phyloP scores from a whole-genome alignment of 2,113 vertebrate species.

The Antechinus stuartii region DNA sequence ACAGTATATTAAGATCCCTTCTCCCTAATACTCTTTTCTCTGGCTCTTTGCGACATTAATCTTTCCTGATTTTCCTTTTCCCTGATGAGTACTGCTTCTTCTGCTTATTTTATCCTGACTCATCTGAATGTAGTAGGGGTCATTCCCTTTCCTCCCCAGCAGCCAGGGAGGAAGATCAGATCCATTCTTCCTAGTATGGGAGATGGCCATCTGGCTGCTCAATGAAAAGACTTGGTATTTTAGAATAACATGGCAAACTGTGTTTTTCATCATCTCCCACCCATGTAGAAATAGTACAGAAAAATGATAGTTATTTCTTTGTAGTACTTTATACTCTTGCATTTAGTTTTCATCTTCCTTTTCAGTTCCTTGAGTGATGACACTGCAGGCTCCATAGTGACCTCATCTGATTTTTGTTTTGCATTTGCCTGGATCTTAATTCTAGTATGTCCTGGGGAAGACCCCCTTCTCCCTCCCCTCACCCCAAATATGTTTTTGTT shows the following conservation, averaged over 20 bases:
- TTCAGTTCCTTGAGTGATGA: not conserved
- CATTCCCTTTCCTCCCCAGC: not conserved
- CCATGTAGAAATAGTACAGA: not conserved
- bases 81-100: not conserved
- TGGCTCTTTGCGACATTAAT: not conserved
- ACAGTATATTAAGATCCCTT: not conserved
- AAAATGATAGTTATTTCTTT: not conserved
- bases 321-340: not conserved
- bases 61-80: not conserved
- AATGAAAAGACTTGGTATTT: not conserved
- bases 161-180: not conserved
- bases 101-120: not conserved
- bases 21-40: not conserved
- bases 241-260: not conserved
- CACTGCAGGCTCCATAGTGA: not conserved
- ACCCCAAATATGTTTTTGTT: not conserved
- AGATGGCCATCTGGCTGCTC: not conserved
- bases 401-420: not conserved
- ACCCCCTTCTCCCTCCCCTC: not conserved
- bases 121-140: not conserved
- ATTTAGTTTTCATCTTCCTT: not conserved
- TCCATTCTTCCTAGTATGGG: not conserved
- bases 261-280: not conserved
- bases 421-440: not conserved
- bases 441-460: not conserved